Percentiles rank a stretch among this genome's conserved stretches.
Evolutionary conservation across 2,888 invertebrate genomes (phyloP).

Genomic region (Aspidiotus destructor): DNA sequence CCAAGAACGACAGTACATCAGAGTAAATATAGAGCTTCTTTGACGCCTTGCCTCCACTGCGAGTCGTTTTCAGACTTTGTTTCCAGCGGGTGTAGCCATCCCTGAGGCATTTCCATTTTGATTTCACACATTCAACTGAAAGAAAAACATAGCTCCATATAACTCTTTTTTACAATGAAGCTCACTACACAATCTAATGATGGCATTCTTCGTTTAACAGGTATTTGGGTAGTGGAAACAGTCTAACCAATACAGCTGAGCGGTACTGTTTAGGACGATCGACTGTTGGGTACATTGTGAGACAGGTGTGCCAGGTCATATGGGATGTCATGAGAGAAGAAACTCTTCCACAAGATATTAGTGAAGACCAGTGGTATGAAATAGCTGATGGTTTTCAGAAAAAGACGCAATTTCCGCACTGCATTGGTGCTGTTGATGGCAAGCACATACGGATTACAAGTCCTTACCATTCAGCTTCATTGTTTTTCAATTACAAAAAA

Average conservation of each 20-base stretch:
- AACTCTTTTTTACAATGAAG: conserved; percentile 2
- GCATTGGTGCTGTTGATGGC: conserved; percentile 33
- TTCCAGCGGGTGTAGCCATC: too few species aligned
- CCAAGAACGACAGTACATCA: conserved; percentile 20
- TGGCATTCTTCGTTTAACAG: conserved; percentile 1
- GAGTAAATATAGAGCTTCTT: too few species aligned
- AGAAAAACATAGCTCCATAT: conserved; percentile 9
- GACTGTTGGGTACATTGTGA: conserved; percentile 19
- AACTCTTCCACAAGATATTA: conserved; percentile 34
- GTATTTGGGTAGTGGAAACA: conserved; percentile 14
- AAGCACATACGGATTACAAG: conserved; percentile 31
- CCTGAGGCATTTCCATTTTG: conserved; percentile 25
- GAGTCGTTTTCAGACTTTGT: too few species aligned
- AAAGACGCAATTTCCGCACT: conserved; percentile 34
- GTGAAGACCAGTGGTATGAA: conserved; percentile 28
- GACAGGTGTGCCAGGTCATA: conserved; percentile 36
- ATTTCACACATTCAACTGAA: conserved; percentile 14
- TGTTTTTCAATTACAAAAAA: conserved; percentile 33
- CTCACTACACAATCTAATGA: too few species aligned
- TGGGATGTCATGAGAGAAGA: conserved; percentile 34
- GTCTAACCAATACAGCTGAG: conserved; percentile 10
- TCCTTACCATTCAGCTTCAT: conserved; percentile 22
- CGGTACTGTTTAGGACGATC: conserved; percentile 7
- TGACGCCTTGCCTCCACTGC: too few species aligned
- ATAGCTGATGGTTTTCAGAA: conserved; percentile 34